Conservation (phyloP, 2,113 vertebrate genomes). For the Pelmatolapia mariae region DNA sequence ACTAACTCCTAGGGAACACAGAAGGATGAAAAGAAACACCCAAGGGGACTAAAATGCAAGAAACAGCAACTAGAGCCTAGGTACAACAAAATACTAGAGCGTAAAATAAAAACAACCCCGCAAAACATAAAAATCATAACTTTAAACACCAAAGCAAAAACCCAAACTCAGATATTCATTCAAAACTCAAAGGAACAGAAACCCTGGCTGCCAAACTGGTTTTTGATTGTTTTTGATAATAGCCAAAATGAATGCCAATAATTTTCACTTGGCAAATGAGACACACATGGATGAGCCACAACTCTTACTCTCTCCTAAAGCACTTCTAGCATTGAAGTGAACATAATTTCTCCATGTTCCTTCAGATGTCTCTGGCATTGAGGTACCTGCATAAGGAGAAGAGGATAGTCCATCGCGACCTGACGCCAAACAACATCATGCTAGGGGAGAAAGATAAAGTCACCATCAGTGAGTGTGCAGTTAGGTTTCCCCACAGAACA, state of each 20-base stretch:
- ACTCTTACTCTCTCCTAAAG: rapidly evolving
- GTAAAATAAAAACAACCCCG: rapidly evolving
- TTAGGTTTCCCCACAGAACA: neutral
- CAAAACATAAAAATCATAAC: neutral
- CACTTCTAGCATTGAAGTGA: neutral
- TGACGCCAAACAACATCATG: conserved; percentile 86
- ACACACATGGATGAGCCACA: neutral
- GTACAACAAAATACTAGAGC: neutral
- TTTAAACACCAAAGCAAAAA: neutral
- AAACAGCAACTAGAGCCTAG: neutral
- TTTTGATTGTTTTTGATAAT: neutral
- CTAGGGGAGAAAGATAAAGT: conserved; percentile 85
- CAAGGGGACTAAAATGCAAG: neutral
- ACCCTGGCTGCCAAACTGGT: neutral
- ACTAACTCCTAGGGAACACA: neutral
- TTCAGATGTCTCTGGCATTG: conserved; percentile 84
- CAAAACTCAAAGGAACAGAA: neutral
- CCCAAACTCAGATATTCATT: rapidly evolving
- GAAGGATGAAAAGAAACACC: neutral
- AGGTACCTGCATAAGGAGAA: conserved; percentile 90
- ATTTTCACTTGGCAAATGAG: neutral
- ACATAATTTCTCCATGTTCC: neutral
- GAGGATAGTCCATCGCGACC: conserved; percentile 83
- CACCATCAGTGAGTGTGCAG: conserved; percentile 79
- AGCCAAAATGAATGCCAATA: neutral